Evolutionary conservation across 2,888 invertebrate species (phyloP), one percentile per base, ranked within the genome.

Genomic region (Bursaphelenchus okinawaensis): DNA sequence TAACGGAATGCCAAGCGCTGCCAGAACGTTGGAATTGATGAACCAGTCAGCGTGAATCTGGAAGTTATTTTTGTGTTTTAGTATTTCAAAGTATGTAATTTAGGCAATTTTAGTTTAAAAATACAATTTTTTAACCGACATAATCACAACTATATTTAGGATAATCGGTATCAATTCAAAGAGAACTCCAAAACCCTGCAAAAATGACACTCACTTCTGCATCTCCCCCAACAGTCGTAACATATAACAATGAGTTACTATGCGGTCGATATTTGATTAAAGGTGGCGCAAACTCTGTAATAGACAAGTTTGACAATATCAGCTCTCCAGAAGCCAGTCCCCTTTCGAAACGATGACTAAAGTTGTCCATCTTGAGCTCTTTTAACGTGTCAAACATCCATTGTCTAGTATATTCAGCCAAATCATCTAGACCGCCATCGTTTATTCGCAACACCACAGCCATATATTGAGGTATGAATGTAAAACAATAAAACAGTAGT

Each of bases 321-420:
- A 79, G 69, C 56, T 75, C 73, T 1, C 79, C 79, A n/a, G 71
- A 69, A 3, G 75, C 77, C 55, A 77, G 74, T 7, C 75, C 68
- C 55, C 71, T 73, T 57, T 74, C 68, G 28, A 75, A 75, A 19
- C 62, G 60, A 51, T 70, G 70, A 3, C 52, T 55, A 50, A 63
- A 71, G 56, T 71, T 70, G 7, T 77, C 77, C 55, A 78, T 68
- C 70, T 71, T 71, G 68, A 76, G 69, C 31, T 75, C 75, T 6
- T 75, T 71, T 55, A 77, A 69, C 8, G 77, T 75, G 70, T 73
- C 69, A 7, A 71, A 66, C 54, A 79, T 74, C 79, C 79, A 79
- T 67, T 76, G 76, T 60, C 78, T 68, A 12, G 79, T 79, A 65
- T 76, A 78, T 26, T 76, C 75, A 16, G 77, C 79, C 23, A 78